A percentile compares a stretch with the other conserved stretches of the same genome.
Evolutionary conservation across 2,797 vertebrate species (phyloP).

Genomic region (Syndactyla subalaris): DNA sequence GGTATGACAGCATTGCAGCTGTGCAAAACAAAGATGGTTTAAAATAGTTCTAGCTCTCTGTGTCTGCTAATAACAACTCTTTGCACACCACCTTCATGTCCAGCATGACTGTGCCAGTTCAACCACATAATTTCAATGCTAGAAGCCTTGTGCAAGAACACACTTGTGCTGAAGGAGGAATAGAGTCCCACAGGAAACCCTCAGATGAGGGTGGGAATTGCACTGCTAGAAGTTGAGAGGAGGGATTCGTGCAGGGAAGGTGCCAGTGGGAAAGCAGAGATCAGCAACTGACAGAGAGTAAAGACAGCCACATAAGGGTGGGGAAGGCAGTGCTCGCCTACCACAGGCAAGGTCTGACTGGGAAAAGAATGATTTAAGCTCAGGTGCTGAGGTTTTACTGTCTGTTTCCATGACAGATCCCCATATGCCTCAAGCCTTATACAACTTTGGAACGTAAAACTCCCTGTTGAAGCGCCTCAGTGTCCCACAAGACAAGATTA

Average conservation of each 20-base stretch:
- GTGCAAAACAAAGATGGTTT: neutral
- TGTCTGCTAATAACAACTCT: neutral
- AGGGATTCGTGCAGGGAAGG: neutral
- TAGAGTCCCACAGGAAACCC: neutral
- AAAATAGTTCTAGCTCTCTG: neutral
- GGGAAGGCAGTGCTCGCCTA: neutral
- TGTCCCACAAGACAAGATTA: neutral
- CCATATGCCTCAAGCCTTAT: neutral
- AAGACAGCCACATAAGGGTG: neutral
- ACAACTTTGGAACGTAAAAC: neutral
- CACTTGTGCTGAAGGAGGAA: neutral
- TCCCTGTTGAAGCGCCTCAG: neutral
- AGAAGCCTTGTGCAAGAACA: neutral
- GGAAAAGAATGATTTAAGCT: neutral
- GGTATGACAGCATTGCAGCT: neutral
- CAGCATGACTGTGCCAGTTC: neutral
- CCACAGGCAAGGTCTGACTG: neutral
- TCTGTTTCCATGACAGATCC: neutral
- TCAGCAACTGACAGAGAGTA: accelerated
- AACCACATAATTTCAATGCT: neutral
- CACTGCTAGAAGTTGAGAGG: accelerated
- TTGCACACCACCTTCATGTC: neutral
- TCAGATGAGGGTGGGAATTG: neutral
- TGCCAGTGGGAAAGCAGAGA: neutral
- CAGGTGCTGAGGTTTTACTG: neutral